phyloP scores from a whole-genome alignment of 2,113 vertebrate genomes.

The Tachysurus fulvidraco region DNA sequence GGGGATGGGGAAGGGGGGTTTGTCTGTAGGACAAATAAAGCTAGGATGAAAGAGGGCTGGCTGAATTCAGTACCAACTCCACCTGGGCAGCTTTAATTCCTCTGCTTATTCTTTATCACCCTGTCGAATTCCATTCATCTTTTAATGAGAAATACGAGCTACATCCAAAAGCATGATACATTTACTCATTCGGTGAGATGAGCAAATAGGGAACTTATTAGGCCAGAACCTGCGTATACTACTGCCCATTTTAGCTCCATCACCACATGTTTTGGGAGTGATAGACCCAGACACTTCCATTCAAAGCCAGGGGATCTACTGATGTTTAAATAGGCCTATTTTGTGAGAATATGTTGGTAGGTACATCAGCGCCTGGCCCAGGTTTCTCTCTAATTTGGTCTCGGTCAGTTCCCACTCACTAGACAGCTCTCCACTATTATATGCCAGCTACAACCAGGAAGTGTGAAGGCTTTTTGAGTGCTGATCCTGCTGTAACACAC shows the following conservation, averaged over 20 bases:
- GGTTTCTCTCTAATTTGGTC: not conserved
- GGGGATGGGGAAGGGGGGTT: too few relatives aligned
- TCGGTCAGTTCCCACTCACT: not conserved
- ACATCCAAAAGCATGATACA: not conserved
- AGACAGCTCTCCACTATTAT: not conserved
- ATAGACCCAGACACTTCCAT: not conserved
- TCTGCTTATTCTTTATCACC: not conserved
- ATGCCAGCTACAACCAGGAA: not conserved
- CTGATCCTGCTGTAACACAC: not conserved
- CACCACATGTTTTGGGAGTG: too few relatives aligned
- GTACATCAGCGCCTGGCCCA: not conserved
- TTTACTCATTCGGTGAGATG: not conserved
- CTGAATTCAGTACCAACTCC: conserved; percentile 27
- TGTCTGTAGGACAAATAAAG: conserved; percentile 38
- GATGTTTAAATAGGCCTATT: not conserved
- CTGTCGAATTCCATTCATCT: not conserved
- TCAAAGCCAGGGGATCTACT: not conserved
- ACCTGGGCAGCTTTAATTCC: not conserved
- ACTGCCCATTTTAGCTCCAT: not conserved
- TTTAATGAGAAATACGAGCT: not conserved
- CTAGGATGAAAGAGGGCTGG: conserved; percentile 41
- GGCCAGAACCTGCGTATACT: not conserved
- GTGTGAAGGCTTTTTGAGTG: not conserved
- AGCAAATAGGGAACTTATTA: not conserved
- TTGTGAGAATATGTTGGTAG: not conserved